Conservation (phyloP, 2,888 invertebrate genomes). For the Stenichneumon culpator region DNA sequence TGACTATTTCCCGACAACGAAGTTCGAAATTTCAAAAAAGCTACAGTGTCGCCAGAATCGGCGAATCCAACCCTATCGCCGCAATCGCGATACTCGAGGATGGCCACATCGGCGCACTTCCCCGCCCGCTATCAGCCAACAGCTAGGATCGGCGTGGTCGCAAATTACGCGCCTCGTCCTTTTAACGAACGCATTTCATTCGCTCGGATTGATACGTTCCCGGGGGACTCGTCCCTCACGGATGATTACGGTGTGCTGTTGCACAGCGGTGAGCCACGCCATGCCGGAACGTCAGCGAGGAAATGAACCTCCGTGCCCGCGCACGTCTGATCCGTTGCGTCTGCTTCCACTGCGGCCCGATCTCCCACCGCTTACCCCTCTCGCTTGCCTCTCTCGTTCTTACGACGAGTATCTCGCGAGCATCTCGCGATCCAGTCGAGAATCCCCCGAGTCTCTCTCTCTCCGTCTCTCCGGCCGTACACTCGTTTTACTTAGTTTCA, state of each 20-base stretch:
- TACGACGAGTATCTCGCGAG: background rate
- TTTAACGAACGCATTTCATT: slow-evolving; percentile 74
- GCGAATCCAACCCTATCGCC: background rate
- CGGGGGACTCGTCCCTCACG: slow-evolving; percentile 68
- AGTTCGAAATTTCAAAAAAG: background rate
- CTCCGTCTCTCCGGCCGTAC: slow-evolving; percentile 28
- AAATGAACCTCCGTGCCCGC: slow-evolving; percentile 61
- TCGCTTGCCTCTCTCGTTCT: slow-evolving; percentile 6
- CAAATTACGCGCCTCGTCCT: slow-evolving; percentile 70
- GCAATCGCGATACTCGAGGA: background rate
- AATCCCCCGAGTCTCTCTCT: background rate
- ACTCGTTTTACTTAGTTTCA: slow-evolving; percentile 29
- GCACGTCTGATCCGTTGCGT: slow-evolving; percentile 57
- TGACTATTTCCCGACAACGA: background rate
- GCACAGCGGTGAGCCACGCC: slow-evolving; percentile 43
- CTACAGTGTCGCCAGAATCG: background rate
- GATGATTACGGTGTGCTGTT: slow-evolving; percentile 64
- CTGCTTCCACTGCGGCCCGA: slow-evolving; percentile 33
- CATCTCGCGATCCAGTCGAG: background rate
- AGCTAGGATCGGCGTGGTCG: slow-evolving; percentile 30
- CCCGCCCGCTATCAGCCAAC: background rate
- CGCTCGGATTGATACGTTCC: slow-evolving; percentile 73
- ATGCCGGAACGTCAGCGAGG: slow-evolving; percentile 58
- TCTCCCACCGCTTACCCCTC: background rate
- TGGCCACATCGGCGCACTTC: background rate